phyloP scores from a whole-genome alignment of 2,113 vertebrate species.

The Apeltes quadracus region DNA sequence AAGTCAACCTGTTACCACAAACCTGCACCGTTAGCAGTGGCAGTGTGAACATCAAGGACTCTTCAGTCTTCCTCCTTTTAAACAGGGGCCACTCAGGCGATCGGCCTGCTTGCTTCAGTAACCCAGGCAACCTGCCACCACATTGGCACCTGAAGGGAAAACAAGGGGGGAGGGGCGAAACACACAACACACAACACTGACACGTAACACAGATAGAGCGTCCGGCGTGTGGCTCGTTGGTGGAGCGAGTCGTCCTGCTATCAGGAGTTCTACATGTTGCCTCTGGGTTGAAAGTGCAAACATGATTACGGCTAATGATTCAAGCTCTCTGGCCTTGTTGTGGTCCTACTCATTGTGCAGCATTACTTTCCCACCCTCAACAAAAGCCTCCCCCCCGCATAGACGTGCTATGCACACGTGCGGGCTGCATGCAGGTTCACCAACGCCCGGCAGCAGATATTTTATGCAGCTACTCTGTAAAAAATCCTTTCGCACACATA shows the following conservation, averaged over 20 bases:
- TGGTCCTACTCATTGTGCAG: background rate
- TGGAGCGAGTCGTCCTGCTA: background rate
- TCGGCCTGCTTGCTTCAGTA: too few relatives aligned
- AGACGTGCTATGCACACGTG: background rate
- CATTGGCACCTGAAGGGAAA: too few relatives aligned
- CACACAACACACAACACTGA: too few relatives aligned
- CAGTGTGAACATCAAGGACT: too few relatives aligned
- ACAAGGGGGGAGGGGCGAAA: too few relatives aligned
- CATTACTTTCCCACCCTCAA: background rate
- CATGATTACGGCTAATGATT: background rate
- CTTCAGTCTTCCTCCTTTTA: too few relatives aligned
- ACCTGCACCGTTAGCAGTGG: too few relatives aligned
- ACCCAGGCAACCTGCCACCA: too few relatives aligned
- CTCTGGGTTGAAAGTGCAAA: background rate
- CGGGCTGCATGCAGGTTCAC: slow-evolving; percentile 1
- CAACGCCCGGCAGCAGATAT: slow-evolving; percentile 24
- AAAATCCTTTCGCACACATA: slow-evolving; percentile 42
- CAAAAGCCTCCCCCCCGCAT: background rate
- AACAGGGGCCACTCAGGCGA: too few relatives aligned
- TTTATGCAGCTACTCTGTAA: slow-evolving; percentile 1
- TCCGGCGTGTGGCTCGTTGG: background rate
- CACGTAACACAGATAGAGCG: too few relatives aligned
- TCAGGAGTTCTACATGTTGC: background rate
- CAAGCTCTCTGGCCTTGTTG: too few relatives aligned
- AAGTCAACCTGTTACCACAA: too few relatives aligned